These are phyloP conservation scores for Dipodomys stephensi DNA, from an alignment of 2,113 vertebrate genomes.

Conservation along the genomic window DNA sequence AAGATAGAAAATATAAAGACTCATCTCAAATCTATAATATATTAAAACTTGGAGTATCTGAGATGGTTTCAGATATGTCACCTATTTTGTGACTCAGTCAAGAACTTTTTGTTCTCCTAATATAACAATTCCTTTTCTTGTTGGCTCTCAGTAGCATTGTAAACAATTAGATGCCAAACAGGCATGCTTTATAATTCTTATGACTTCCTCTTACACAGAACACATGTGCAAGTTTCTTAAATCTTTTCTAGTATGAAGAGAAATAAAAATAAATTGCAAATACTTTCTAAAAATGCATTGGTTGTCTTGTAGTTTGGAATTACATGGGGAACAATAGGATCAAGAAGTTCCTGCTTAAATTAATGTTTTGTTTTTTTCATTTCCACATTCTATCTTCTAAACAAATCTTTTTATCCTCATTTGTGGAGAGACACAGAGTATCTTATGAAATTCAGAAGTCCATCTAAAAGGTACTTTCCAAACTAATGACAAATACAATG, in stretches of 20 bases:
- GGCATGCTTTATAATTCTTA: background rate
- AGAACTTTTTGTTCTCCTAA: background rate
- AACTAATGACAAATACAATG: conserved; percentile 39
- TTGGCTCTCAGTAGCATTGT: background rate
- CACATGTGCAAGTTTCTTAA: background rate
- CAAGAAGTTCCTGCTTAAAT: background rate
- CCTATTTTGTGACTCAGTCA: background rate
- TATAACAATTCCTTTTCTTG: background rate
- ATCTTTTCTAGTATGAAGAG: conserved; percentile 6
- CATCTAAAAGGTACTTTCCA: conserved; percentile 59
- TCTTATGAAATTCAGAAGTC: conserved; percentile 59
- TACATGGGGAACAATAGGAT: background rate
- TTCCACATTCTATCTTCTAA: background rate
- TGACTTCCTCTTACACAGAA: background rate
- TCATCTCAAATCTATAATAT: background rate
- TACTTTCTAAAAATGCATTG: background rate
- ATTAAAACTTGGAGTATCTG: background rate
- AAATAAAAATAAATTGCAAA: conserved; percentile 6
- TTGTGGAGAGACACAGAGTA: background rate
- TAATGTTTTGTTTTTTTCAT: conserved; percentile 24
- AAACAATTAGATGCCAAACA: background rate
- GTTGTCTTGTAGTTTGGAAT: background rate
- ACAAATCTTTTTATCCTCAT: background rate
- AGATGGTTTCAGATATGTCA: background rate
- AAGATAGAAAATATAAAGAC: conserved; percentile 1